Evolutionary conservation across 1,140 invertebrate species (phyloP).

Genomic region (Eubasilissa regina): DNA sequence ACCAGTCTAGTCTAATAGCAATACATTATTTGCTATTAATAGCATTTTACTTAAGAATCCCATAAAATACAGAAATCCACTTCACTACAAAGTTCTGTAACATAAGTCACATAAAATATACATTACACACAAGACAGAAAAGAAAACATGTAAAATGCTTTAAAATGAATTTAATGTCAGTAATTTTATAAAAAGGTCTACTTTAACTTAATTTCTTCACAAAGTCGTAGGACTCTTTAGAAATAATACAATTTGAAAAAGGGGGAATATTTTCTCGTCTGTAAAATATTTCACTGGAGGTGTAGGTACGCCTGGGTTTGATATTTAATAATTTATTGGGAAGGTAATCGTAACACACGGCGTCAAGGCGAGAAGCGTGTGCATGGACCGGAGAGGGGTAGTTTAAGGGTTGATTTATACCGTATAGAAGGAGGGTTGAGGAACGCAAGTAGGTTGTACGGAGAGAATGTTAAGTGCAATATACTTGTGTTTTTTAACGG

Average conservation of each 20-base stretch:
- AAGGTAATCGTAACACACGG: slow-evolving; percentile 56
- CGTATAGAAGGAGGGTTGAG: slow-evolving; percentile 37
- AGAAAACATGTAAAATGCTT: too few relatives aligned
- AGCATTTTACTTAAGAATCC: too few relatives aligned
- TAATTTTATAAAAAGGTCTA: too few relatives aligned
- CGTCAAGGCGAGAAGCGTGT: neutral
- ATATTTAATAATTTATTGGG: slow-evolving; percentile 60
- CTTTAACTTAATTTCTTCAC: too few relatives aligned
- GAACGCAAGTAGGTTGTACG: slow-evolving; percentile 1
- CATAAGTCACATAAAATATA: too few relatives aligned
- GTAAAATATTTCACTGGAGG: neutral
- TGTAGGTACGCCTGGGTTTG: slow-evolving; percentile 30
- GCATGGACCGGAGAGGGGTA: slow-evolving; percentile 21
- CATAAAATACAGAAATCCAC: too few relatives aligned
- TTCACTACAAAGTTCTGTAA: too few relatives aligned
- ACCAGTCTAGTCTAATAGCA: too few relatives aligned
- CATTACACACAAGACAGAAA: too few relatives aligned
- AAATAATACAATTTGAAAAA: slow-evolving; percentile 1
- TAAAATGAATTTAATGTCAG: too few relatives aligned
- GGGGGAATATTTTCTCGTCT: neutral
- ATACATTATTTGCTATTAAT: too few relatives aligned
- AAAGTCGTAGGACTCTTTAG: too few relatives aligned
- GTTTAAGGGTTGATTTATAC: slow-evolving; percentile 54
- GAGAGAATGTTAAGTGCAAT: slow-evolving; percentile 41
- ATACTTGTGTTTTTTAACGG: slow-evolving; percentile 53